Conservation (phyloP, 2,888 invertebrate genomes). For the Atethmia centrago region DNA sequence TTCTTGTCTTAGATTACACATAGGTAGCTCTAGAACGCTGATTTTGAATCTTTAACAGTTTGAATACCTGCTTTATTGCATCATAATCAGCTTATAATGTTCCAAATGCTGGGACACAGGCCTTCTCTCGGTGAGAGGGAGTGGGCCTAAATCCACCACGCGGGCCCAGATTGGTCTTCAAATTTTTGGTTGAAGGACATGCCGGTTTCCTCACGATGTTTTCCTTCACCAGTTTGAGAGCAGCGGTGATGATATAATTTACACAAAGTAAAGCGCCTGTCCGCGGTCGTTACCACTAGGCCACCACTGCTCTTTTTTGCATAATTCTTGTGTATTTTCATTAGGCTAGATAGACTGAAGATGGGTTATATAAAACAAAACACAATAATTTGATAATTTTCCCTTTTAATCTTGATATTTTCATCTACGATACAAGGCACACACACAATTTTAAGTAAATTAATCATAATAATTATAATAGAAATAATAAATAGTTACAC, state of each 20-base stretch:
- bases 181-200: no score
- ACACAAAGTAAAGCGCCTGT: no score
- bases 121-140: no score
- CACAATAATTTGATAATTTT: constrained; percentile 87
- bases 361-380: constrained; percentile 74
- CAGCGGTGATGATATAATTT: no score
- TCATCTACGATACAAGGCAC: constrained; percentile 93
- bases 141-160: no score
- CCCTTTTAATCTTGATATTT: constrained; percentile 91
- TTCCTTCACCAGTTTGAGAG: no score
- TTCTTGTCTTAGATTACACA: neutral
- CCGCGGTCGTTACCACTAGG: no score
- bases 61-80: neutral
- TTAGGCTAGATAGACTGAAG: neutral
- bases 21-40: neutral
- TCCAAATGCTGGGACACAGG: no score
- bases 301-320: neutral
- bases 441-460: constrained; percentile 92
- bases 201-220: no score
- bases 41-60: neutral
- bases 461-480: constrained; percentile 85
- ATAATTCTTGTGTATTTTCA: neutral
- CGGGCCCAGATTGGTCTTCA: no score
- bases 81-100: no score
- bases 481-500: constrained; percentile 88